Percentiles rank a stretch among this genome's conserved stretches.
phyloP scores from a whole-genome alignment of 2,797 vertebrate species.

The Melanotaenia trifasciata region DNA sequence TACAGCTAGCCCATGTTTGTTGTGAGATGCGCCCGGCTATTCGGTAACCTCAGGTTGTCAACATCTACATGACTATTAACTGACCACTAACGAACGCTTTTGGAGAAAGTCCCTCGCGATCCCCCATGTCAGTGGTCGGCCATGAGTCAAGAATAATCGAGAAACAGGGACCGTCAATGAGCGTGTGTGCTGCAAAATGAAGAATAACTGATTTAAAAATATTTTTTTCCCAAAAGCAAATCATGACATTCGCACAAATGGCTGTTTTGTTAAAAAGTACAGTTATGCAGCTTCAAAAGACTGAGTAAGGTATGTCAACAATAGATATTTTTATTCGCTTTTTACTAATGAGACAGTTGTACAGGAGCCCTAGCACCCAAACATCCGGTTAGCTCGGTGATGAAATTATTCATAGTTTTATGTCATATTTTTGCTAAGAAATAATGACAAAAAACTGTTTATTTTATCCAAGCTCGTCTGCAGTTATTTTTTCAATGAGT shows the following conservation, averaged over 20 bases:
- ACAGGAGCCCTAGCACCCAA: constrained; percentile 21
- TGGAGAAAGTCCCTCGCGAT: background rate
- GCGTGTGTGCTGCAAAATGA: background rate
- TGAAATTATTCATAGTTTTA: constrained; percentile 34
- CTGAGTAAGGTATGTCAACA: rapidly evolving
- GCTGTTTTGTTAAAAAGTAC: rapidly evolving
- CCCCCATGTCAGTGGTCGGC: background rate
- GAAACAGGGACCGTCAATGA: constrained; percentile 31
- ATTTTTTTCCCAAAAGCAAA: background rate
- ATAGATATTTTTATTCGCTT: constrained; percentile 24
- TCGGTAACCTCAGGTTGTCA: background rate
- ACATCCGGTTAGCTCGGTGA: constrained; percentile 8
- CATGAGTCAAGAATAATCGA: constrained; percentile 31
- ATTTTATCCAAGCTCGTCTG: background rate
- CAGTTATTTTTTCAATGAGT: background rate
- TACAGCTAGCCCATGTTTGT: constrained; percentile 5
- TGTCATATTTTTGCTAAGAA: constrained; percentile 8
- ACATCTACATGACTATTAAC: background rate
- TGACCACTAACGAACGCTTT: background rate
- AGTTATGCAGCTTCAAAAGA: rapidly evolving
- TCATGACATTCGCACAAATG: rapidly evolving
- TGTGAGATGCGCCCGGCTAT: background rate
- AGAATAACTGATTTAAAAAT: background rate
- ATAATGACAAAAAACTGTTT: too few species aligned
- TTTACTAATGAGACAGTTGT: background rate